A percentile compares a stretch with the other conserved stretches of the same genome.
Conservation (phyloP, 2,888 invertebrate species). For the Oligia fasciuncula region DNA sequence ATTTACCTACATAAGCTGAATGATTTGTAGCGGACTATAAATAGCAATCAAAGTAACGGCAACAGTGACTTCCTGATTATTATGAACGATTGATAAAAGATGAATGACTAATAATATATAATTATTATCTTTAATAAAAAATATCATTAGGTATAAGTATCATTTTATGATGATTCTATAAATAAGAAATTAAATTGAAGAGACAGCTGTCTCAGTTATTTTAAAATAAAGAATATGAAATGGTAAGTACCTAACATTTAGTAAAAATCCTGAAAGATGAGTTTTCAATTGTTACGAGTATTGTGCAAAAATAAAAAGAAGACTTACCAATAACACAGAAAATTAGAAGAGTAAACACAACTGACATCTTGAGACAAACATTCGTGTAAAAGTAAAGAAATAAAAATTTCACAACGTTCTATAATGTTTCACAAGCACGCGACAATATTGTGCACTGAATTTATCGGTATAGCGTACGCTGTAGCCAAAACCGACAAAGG, state of each 20-base stretch:
- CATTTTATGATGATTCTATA: not conserved
- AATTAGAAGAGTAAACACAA: slow-evolving; percentile 71
- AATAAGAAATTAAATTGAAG: not conserved
- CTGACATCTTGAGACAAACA: slow-evolving; percentile 77
- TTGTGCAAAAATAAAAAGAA: not conserved
- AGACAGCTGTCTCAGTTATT: not conserved
- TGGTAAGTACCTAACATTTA: not conserved
- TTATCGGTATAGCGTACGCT: slow-evolving; percentile 15
- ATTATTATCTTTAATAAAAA: not conserved
- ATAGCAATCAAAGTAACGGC: slow-evolving; percentile 41
- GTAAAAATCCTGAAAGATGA: not conserved
- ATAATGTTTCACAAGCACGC: slow-evolving; percentile 21
- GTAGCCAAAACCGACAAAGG: slow-evolving; percentile 63
- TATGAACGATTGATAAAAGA: slow-evolving; percentile 24
- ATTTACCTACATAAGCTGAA: slow-evolving; percentile 14
- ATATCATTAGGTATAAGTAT: no score
- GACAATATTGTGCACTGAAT: slow-evolving; percentile 35
- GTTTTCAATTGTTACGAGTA: fast-evolving
- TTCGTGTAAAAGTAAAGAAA: slow-evolving; percentile 63
- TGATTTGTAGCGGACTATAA: slow-evolving; percentile 23
- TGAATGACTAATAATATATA: slow-evolving; percentile 5
- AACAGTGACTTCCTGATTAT: slow-evolving; percentile 36
- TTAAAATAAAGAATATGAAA: not conserved
- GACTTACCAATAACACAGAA: slow-evolving; percentile 76
- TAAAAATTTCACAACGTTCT: slow-evolving; percentile 11